Evolutionary conservation across 2,113 vertebrate species (phyloP), one percentile per base, ranked within the genome.

Genomic region (Myrmophylax atrothorax): DNA sequence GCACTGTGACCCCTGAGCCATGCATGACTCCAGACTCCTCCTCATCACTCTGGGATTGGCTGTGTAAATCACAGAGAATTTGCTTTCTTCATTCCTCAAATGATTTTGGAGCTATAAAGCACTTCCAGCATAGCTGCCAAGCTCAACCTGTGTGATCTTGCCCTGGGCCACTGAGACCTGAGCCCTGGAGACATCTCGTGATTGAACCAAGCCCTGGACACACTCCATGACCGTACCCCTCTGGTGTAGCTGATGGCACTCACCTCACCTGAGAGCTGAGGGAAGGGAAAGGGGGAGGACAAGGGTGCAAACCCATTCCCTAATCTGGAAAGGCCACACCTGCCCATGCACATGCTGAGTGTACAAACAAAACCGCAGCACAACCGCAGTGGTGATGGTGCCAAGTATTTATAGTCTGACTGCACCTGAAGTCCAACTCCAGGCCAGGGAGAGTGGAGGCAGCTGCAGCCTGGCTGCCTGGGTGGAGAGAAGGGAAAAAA

Each of bases 91-190:
- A 80, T 93, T 88, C 75, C 81, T 75, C 23, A 1, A 49, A 85
- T 92, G 86, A 74, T 87, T 95, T 93, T 94, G 38, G 2, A 95
- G 77, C 40, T 90, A 76, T 56, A 64, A 85, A 85, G 63, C 52
- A 31, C 66, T 94, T 89, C 35, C 66, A 95, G 70, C 44, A 29
- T 24, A 91, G 84, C 74, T 94, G 81, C 81, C 91, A 87, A 74
- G 42, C 68, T 55, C 77, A 75, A 23, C 93, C 83, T 87, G 86
- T 63, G 55, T 56, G 86, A 81, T 88, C 47, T 12, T 50, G 74
- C 91, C 86, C 59, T 0, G 0, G 67, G 60, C 83, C 83, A n/a
- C 72, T 20, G 90, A 78, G 94, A 63, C 59, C 42, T 80, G 86
- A 95, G 82, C 75, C 60, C 69, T 62, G 62, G 63, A 12, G 79